Evolutionary conservation across 2,797 vertebrate species (phyloP), one percentile per base, ranked within the genome.

Genomic region (Lacerta bilineata): DNA sequence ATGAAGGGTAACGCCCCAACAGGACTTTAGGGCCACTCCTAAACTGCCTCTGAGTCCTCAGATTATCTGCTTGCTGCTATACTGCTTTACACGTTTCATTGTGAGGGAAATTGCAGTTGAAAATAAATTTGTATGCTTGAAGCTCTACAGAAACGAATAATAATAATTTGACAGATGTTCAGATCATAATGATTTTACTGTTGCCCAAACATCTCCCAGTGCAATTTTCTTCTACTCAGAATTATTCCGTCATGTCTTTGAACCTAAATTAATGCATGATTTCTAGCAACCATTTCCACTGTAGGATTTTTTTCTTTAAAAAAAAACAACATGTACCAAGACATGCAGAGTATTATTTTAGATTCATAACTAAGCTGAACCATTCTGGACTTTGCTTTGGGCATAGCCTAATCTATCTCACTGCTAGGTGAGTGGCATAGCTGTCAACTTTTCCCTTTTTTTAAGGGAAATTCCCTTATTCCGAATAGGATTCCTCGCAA

Each of bases 221-320:
- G 27, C 27, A 85, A 41, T 85, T 85, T 77, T n/a, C 50, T 85
- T 77, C n/a, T 43, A 39, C n/a, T 77, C 39, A 64, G 39, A 85
- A 66, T 76, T 61, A 15, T 76, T 33, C 41, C 43, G 25, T 66
- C 50, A 77, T 46, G 61, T n/a, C 36, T 85, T 64, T 77, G 15
- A 4, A 13, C 50, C 50, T 50, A 11, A 71, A 64, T 11, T 55
- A 61, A 77, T 20, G 8, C 36, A 76, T 64, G 2, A 33, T 68
- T 39, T 9, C 41, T 78, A 8, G 17, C n/a, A 33, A 33, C 43
- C 46, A 55, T 72, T 43, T 13, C 74, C 64, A 29, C 4, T 15
- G 46, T 61, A 20, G 50, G 4, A 23, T 33, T 72, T 23, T 43
- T 77, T 27, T 61, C 9, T 18, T 61, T 61, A 61, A 61, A 61